phyloP scores from a whole-genome alignment of 1,140 invertebrate species.

The Battus philenor region DNA sequence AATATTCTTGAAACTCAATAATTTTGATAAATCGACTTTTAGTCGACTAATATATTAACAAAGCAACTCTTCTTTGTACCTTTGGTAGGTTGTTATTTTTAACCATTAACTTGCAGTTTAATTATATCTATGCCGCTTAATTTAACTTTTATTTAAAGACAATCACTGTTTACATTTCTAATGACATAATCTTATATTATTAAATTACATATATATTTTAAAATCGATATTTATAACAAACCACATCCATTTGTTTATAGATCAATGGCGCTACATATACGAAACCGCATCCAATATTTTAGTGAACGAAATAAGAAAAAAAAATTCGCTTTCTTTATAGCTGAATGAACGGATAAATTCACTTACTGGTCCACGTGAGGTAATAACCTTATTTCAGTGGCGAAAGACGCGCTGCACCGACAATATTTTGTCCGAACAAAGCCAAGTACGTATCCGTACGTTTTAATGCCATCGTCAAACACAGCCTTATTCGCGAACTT shows the following conservation, averaged over 20 bases:
- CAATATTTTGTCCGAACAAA: slow-evolving; percentile 47
- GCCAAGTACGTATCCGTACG: slow-evolving; percentile 22
- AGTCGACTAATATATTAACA: too few species aligned
- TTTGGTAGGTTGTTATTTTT: too few species aligned
- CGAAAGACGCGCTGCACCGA: slow-evolving; percentile 34
- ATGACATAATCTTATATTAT: too few species aligned
- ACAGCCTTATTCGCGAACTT: neutral
- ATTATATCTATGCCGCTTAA: too few species aligned
- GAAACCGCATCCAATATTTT: slow-evolving; percentile 46
- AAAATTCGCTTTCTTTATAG: slow-evolving; percentile 49
- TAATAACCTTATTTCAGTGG: slow-evolving; percentile 59
- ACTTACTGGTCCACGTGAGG: slow-evolving; percentile 46
- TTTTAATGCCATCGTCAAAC: neutral
- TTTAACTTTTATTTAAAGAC: too few species aligned
- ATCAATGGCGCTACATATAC: slow-evolving; percentile 45
- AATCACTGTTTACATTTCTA: too few species aligned
- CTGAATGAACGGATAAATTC: slow-evolving; percentile 62
- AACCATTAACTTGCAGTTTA: too few species aligned
- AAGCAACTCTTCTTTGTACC: too few species aligned
- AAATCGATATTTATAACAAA: too few species aligned
- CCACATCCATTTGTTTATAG: slow-evolving; percentile 7
- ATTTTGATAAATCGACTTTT: too few species aligned
- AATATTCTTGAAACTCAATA: too few species aligned
- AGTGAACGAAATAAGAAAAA: slow-evolving; percentile 41
- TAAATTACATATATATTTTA: too few species aligned